Percentiles rank a stretch among this genome's conserved stretches.
These are phyloP conservation scores for Malachius bipustulatus DNA, from an alignment of 2,888 invertebrate genomes.

Conservation along the genomic window DNA sequence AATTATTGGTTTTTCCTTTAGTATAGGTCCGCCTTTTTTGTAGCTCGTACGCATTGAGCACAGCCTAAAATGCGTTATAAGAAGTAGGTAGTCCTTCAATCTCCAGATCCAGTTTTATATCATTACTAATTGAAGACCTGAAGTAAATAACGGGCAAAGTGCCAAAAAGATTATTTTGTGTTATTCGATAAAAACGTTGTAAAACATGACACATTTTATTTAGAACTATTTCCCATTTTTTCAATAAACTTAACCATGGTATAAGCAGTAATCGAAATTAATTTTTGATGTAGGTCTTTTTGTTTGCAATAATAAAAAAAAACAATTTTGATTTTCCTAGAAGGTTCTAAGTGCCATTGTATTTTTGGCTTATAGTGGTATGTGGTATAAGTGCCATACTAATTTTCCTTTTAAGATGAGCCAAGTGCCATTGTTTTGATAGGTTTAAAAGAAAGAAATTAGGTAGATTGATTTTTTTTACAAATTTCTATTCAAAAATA, in stretches of 20 bases:
- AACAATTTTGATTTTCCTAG: background rate
- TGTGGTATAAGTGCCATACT: background rate
- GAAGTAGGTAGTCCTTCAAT: too few species aligned
- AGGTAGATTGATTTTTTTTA: background rate
- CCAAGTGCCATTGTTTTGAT: slow-evolving; percentile 1
- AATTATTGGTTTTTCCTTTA: too few species aligned
- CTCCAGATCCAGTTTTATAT: too few species aligned
- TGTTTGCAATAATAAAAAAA: background rate
- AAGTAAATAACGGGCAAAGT: background rate
- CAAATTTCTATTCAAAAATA: background rate
- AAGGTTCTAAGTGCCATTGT: slow-evolving; percentile 3
- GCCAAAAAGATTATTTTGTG: background rate
- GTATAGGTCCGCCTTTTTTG: too few species aligned
- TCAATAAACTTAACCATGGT: slow-evolving; percentile 2
- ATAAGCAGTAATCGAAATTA: background rate
- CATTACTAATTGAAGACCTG: slow-evolving; percentile 1
- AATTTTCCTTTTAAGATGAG: background rate
- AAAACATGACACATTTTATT: slow-evolving; percentile 2
- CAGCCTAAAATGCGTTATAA: too few species aligned
- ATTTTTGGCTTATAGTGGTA: background rate
- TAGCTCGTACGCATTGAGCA: too few species aligned
- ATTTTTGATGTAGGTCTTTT: background rate
- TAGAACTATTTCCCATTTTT: background rate
- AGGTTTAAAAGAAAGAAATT: background rate
- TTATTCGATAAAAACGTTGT: background rate